phyloP scores from a whole-genome alignment of 2,113 vertebrate genomes.

The Hipposideros armiger region DNA sequence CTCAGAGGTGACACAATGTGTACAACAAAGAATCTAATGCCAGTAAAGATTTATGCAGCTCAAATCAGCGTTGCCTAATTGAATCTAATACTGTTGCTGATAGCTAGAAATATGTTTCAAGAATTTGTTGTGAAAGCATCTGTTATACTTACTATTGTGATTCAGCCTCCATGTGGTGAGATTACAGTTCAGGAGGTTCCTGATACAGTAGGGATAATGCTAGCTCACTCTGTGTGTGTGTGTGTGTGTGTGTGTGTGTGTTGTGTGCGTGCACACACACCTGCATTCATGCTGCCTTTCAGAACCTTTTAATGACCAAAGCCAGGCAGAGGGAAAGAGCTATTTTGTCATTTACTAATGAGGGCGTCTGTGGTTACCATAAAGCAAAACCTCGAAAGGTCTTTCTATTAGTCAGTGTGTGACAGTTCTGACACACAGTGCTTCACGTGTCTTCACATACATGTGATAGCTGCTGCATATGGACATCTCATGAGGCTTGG shows the following conservation, averaged over 20 bases:
- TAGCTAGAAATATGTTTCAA: conserved; percentile 79
- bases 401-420: not conserved
- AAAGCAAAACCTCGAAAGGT: not conserved
- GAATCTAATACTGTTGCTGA: conserved; percentile 79
- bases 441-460: not conserved
- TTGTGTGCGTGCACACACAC: fast-evolving
- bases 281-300: not conserved
- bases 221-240: conserved; percentile 43
- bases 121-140: conserved; percentile 83
- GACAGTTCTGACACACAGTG: not conserved
- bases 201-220: conserved; percentile 72
- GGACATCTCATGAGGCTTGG: not conserved
- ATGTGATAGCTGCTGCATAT: not conserved
- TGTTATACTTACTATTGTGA: conserved; percentile 77
- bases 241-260: not conserved
- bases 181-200: conserved; percentile 78
- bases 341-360: conserved; percentile 60
- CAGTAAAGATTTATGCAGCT: conserved; percentile 66
- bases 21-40: conserved; percentile 72
- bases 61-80: conserved; percentile 78
- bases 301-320: conserved; percentile 60
- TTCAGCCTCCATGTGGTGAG: conserved; percentile 80
- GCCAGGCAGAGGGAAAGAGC: conserved; percentile 51
- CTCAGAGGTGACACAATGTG: conserved; percentile 20
- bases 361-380: conserved; percentile 59